Evolutionary conservation across 2,113 vertebrate species (phyloP), one percentile per base, ranked within the genome.

Genomic region (Thinocorus orbignyianus): DNA sequence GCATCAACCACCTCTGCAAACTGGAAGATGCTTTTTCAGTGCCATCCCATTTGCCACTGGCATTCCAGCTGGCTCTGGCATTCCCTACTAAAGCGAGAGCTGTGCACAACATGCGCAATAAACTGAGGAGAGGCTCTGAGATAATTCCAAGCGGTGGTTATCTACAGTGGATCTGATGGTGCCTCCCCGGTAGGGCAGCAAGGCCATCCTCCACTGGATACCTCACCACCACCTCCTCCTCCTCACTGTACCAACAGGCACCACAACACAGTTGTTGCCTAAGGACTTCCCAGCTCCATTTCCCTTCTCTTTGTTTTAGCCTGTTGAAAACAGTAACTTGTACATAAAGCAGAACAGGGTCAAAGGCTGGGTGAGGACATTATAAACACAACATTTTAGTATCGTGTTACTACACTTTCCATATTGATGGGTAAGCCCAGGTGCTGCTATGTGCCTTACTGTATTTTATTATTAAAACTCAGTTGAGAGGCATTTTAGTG

Each of bases 101-200:
- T 26, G 9, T 14, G 0, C 3, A 3, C 28, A 41, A 62, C 20
- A 41, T 71, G 8, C 0, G 0, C 41, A 48, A 19, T 2, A 24
- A 73, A 14, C 33, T 48, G 25, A 11, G 39, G 58, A 46, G n/a
- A 31, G 28, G 20, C 10, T 3, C 31, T 37, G 17, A 4, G 44
- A 9, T 11, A 9, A 23, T 2, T 9, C 62, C 33, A 77, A 58
- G 39, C 5, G 0, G 11, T 2, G 13, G 13, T 8, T 44, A 51
- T 2, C 16, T 25, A 22, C 5, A 2, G 83, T 3, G 6, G 44
- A 54, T 15, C 14, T 0, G 0, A 0, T 0, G 4, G 44, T 13
- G 57, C 54, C 49, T 66, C 68, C 41, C 69, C 14, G 37, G 54
- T n/a, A 35, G n/a, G n/a, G n/a, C 14, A 10, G n/a, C 9, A 3